Evolutionary conservation across 2,888 invertebrate species (phyloP).

Genomic region (Troilus luridus): DNA sequence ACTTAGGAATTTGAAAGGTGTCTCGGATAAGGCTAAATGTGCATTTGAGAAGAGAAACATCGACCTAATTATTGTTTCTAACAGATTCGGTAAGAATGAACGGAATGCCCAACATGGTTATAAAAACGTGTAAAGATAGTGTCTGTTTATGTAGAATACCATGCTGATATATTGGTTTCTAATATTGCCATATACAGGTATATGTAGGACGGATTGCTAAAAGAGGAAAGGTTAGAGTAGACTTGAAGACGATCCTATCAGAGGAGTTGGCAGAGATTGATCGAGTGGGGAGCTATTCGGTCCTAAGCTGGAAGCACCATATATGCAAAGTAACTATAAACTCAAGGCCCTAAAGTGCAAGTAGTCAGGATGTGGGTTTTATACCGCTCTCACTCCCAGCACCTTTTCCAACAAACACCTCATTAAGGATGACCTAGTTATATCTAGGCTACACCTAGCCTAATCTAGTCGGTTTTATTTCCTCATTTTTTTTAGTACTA

Average conservation of each 20-base stretch:
- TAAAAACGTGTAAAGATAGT: neutral
- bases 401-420: neutral
- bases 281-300: neutral
- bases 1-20: too few relatives aligned
- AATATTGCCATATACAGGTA: too few relatives aligned
- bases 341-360: neutral
- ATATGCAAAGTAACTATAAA: conserved; percentile 27
- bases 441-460: neutral
- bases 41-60: too few relatives aligned
- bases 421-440: neutral
- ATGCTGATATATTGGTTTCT: neutral
- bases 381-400: neutral
- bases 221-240: neutral
- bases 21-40: too few relatives aligned
- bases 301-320: neutral
- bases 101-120: too few relatives aligned
- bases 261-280: neutral
- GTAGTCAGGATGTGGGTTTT: neutral
- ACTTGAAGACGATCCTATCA: neutral
- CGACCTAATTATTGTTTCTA: too few relatives aligned
- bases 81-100: too few relatives aligned
- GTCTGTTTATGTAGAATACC: neutral
- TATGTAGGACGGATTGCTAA: neutral
- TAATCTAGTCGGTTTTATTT: neutral
- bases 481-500: neutral